Evolutionary conservation across 2,113 vertebrate species (phyloP), one percentile per base, ranked within the genome.

Genomic region (Vidua macroura): DNA sequence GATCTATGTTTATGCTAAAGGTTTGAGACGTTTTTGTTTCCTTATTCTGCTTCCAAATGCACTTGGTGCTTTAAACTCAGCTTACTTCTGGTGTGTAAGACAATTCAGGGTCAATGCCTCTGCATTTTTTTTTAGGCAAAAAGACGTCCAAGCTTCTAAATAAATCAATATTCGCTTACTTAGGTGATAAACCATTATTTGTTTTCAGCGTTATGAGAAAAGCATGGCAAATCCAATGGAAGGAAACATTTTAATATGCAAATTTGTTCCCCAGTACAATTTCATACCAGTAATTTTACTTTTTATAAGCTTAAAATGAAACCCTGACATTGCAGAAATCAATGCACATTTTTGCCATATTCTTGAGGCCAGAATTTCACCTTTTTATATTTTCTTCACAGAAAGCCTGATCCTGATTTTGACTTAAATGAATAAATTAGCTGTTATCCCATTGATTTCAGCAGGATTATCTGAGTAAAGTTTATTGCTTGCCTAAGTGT

Each of bases 1-100:
- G 92, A 94, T 93, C 90, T 92, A 52, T 91, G 92, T 92, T 95
- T 96, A 94, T 90, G 82, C 85, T 96, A 95, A 96, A 90, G 75
- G 82, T 93, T 94, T 86, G 76, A 95, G 94, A 96, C 22, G 0
- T 83, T 88, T 92, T 52, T 78, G 85, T 96, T 93, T 91, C 86
- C 44, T 95, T 70, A 53, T 70, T 93, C 64, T 78, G n/a, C 64
- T 93, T 93, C 86, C 41, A 86, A 86, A 86, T 37, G 58, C 10
- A 3, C 79, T 86, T 39, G 23, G 58, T 94, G 22, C 64, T 93
- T 90, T 69, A 81, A 93, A 86, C 46, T 81, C 31, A 19, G 41
- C 23, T 67, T 95, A 53, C 60, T 77, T 86, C 79, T 90, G 52
- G 52, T 86, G 44, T 87, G 60, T 91, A 91, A 92, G 88, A 88